A percentile compares a stretch with the other conserved stretches of the same genome.
Evolutionary conservation across 2,888 invertebrate genomes (phyloP).

Genomic region (Mechanitis messenoides): DNA sequence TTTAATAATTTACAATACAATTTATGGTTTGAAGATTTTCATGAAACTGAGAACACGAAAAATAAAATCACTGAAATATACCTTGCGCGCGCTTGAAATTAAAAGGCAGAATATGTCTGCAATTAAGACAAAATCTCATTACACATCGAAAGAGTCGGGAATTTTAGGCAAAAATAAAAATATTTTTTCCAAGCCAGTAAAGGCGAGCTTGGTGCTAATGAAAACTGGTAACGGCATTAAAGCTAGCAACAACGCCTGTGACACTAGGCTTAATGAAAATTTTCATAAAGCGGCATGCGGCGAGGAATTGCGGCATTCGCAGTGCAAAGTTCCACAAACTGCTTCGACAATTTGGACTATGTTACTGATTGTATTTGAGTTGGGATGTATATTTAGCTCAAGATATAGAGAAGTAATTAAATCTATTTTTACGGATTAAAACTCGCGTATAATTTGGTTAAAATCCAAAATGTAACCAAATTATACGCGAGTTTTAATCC

Average conservation of each 20-base stretch:
- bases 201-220: conserved; percentile 30
- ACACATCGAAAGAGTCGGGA: background rate
- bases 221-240: conserved; percentile 36
- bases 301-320: conserved; percentile 9
- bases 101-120: conserved; percentile 3
- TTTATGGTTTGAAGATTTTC: too few relatives aligned
- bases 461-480: too few relatives aligned
- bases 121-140: conserved; percentile 6
- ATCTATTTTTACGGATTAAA: background rate
- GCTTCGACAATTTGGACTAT: conserved; percentile 6
- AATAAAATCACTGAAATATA: background rate
- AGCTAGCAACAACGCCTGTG: conserved; percentile 27
- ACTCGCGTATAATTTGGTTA: too few relatives aligned
- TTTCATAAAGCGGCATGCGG: conserved; percentile 32
- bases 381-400: background rate
- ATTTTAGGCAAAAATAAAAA: conserved; percentile 2
- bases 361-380: conserved; percentile 1
- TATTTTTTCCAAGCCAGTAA: conserved; percentile 15
- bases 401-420: background rate
- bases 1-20: too few relatives aligned
- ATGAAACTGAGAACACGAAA: too few relatives aligned
- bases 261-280: conserved; percentile 39
- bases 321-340: conserved; percentile 1
- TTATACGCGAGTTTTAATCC: too few relatives aligned
- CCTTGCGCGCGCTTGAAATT: background rate